These are phyloP conservation scores for Sebastes melanostomus DNA, from an alignment of 2,797 vertebrate species.

Conservation along the genomic window DNA sequence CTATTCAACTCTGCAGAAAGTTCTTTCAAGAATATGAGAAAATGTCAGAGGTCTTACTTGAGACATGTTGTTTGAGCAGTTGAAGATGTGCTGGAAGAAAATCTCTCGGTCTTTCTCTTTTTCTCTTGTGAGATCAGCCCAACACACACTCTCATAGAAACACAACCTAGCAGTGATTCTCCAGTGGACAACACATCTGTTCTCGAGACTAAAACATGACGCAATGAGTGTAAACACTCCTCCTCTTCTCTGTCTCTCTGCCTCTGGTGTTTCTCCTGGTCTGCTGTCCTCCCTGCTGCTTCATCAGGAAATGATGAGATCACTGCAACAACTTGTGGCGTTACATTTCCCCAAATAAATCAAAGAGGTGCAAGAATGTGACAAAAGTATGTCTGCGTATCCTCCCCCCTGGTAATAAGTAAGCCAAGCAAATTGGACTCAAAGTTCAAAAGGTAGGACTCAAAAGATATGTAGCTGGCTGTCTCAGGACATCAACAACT, in stretches of 20 bases:
- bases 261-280: conserved; percentile 49
- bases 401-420: neutral
- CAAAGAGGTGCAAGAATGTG: neutral
- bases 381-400: neutral
- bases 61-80: conserved; percentile 71
- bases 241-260: conserved; percentile 57
- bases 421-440: neutral
- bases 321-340: conserved; percentile 15
- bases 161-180: conserved; percentile 41
- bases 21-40: neutral
- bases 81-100: conserved; percentile 15
- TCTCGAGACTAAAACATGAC: conserved; percentile 58
- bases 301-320: conserved; percentile 39
- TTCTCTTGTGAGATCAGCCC: conserved; percentile 10
- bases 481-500: neutral
- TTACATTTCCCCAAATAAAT: neutral
- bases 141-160: conserved; percentile 1
- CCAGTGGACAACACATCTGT: conserved; percentile 63
- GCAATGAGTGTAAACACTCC: conserved; percentile 62
- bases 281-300: conserved; percentile 29
- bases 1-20: neutral
- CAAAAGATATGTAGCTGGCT: neutral
- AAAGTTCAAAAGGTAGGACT: conserved; percentile 5
- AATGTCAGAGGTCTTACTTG: conserved; percentile 63
- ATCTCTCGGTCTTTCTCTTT: conserved; percentile 11